Evolutionary conservation across 2,888 invertebrate species (phyloP).

Genomic region (Aphodius sticticus): DNA sequence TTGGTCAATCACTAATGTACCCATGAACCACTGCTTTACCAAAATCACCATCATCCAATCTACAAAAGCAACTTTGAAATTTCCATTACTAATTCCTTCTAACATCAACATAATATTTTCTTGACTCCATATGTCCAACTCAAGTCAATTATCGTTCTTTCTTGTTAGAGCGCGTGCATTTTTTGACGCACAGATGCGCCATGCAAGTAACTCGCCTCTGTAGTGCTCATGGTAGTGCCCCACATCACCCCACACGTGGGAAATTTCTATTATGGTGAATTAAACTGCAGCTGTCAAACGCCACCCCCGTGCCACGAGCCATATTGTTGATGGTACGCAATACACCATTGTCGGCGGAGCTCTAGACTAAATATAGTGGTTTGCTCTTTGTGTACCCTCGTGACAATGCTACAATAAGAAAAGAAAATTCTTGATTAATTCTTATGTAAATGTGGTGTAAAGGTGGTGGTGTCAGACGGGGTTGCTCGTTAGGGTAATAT

Average conservation of each 20-base stretch:
- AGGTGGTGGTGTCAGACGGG: neutral
- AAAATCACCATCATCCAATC: too few relatives aligned
- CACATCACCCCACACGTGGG: neutral
- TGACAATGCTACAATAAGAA: neutral
- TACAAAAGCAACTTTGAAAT: too few relatives aligned
- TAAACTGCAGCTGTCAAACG: constrained; percentile 44
- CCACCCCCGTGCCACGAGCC: constrained; percentile 42
- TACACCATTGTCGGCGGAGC: neutral
- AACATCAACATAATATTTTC: neutral
- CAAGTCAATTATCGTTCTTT: neutral
- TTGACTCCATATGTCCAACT: neutral
- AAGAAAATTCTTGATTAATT: neutral
- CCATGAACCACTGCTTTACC: too few relatives aligned
- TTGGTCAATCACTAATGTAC: too few relatives aligned
- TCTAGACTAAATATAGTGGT: neutral
- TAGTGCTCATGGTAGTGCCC: neutral
- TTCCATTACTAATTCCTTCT: neutral
- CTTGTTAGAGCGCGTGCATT: neutral
- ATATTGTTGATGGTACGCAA: constrained; percentile 15
- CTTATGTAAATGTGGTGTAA: neutral
- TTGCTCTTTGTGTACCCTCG: neutral
- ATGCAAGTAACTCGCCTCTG: neutral
- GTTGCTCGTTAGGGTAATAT: neutral
- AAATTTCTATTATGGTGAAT: constrained; percentile 28
- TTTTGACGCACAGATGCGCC: neutral